A percentile compares a stretch with the other conserved stretches of the same genome.
phyloP scores from a whole-genome alignment of 2,888 invertebrate species.

The Polyommatus iphigenia region DNA sequence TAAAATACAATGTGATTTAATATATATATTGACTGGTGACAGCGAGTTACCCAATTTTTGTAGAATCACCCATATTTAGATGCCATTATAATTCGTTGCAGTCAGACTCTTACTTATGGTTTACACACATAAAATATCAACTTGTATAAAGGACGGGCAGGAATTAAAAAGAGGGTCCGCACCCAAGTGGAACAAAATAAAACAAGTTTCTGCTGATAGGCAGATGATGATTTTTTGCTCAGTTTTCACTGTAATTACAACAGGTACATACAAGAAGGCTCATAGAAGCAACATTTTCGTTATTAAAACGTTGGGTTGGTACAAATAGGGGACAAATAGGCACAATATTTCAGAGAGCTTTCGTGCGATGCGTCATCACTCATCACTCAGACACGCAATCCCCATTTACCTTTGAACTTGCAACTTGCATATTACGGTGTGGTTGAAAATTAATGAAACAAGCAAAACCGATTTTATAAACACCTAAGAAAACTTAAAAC shows the following conservation, averaged over 20 bases:
- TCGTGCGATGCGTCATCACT: background rate
- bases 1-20: no score
- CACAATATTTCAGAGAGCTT: slow-evolving; percentile 5
- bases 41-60: no score
- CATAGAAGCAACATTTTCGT: background rate
- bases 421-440: background rate
- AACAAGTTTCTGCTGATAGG: slow-evolving; percentile 48
- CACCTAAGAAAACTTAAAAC: no score
- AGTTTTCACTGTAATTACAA: background rate
- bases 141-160: slow-evolving; percentile 31
- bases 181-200: slow-evolving; percentile 67
- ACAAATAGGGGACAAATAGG: slow-evolving; percentile 5
- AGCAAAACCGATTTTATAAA: no score
- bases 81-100: background rate
- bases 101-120: background rate
- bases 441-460: background rate
- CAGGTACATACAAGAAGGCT: background rate
- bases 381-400: background rate
- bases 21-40: no score
- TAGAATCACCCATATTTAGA: no score
- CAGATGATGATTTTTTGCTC: slow-evolving; percentile 28
- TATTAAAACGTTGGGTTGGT: background rate
- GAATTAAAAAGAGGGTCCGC: slow-evolving; percentile 60
- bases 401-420: background rate
- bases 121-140: slow-evolving; percentile 12